Conservation (phyloP, 2,888 invertebrate genomes). For the Baccha elongata region DNA sequence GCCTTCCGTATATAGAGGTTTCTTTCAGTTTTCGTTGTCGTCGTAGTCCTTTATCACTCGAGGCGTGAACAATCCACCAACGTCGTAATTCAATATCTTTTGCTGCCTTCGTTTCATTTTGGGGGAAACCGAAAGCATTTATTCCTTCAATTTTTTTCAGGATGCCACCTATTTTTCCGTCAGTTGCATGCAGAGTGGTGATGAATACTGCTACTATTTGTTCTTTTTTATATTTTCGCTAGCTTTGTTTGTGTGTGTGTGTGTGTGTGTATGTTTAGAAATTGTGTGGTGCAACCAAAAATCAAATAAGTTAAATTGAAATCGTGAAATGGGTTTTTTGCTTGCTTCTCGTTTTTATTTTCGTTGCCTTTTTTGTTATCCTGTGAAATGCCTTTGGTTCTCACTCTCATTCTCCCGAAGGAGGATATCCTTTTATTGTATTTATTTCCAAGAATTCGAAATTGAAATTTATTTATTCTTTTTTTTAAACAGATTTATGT, state of each 20-base stretch:
- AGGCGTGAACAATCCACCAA: constrained; percentile 71
- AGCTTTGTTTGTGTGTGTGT: neutral
- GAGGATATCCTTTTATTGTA: neutral
- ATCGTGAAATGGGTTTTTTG: constrained; percentile 64
- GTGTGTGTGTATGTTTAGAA: constrained; percentile 3
- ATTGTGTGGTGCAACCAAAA: constrained; percentile 69
- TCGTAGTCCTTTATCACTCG: constrained; percentile 68
- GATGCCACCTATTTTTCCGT: constrained; percentile 65
- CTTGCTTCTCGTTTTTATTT: constrained; percentile 20
- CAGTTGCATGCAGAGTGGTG: constrained; percentile 69
- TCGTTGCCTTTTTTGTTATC: neutral
- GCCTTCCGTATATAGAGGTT: constrained; percentile 20
- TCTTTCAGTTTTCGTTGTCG: constrained; percentile 43
- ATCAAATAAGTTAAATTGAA: constrained; percentile 74
- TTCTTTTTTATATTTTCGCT: neutral
- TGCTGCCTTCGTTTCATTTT: constrained; percentile 35
- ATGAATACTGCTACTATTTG: constrained; percentile 60
- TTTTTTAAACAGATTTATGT: neutral
- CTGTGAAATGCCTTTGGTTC: neutral
- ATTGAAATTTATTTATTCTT: constrained; percentile 51
- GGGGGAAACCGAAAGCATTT: constrained; percentile 12
- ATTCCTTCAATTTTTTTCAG: constrained; percentile 8
- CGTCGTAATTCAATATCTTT: constrained; percentile 71
- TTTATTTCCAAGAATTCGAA: constrained; percentile 41
- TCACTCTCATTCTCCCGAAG: neutral